Conservation (phyloP, 2,113 vertebrate genomes). For the Grammomys dolichurus region DNA sequence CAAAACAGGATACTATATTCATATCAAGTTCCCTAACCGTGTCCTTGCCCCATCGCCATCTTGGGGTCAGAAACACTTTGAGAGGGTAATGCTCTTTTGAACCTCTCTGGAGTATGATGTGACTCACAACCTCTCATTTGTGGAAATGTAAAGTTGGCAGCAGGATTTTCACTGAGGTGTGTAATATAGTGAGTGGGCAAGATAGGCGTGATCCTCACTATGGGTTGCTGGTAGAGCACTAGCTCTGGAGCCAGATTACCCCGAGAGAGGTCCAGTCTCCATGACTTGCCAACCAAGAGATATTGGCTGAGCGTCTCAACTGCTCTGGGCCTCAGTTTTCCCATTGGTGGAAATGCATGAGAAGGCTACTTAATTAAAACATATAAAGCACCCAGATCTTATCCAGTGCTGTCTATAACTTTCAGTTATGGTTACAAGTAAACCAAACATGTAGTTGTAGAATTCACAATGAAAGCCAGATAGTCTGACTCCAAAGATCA, state of each 20-base stretch:
- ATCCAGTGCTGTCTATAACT: neutral
- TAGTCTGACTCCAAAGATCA: neutral
- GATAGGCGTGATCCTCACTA: neutral
- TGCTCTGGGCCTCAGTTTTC: neutral
- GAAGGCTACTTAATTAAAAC: slow-evolving; percentile 26
- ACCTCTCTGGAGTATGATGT: slow-evolving; percentile 8
- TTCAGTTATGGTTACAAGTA: slow-evolving; percentile 51
- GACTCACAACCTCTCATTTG: slow-evolving; percentile 40
- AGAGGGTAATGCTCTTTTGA: slow-evolving; percentile 44
- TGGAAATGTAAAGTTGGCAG: neutral
- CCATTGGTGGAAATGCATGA: neutral
- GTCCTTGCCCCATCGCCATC: neutral
- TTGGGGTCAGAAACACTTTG: neutral
- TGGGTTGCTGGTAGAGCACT: neutral
- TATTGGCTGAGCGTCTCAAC: neutral
- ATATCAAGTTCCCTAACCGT: neutral
- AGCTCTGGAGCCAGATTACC: neutral
- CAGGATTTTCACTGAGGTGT: slow-evolving; percentile 13
- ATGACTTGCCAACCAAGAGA: neutral
- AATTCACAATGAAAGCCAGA: neutral
- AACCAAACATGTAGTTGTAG: neutral
- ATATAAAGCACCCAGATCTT: neutral
- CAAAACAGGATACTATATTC: neutral
- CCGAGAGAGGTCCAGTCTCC: neutral
- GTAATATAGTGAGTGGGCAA: neutral